Evolutionary conservation across 2,888 invertebrate species (phyloP).

Genomic region (Tinea pellionella): DNA sequence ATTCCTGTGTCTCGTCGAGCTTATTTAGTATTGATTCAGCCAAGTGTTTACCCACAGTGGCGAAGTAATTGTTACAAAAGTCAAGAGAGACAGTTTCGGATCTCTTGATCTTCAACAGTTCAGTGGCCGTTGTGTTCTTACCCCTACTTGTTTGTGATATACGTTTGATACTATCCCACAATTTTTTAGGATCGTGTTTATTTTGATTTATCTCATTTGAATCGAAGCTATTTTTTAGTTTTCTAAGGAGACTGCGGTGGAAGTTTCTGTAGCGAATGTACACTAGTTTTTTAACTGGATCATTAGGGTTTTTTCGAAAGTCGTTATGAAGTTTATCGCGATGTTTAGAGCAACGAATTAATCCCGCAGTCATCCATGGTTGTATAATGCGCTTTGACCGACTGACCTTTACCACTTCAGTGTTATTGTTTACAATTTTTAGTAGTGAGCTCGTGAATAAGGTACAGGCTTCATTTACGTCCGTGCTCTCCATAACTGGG

Average conservation of each 20-base stretch:
- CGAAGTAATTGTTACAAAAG: slow-evolving; percentile 16
- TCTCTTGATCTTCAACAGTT: background rate
- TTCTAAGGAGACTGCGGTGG: background rate
- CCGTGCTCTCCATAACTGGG: background rate
- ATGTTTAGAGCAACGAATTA: slow-evolving; percentile 16
- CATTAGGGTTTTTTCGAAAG: slow-evolving; percentile 10
- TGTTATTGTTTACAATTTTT: too few relatives aligned
- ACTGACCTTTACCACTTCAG: background rate
- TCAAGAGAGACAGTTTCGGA: slow-evolving; percentile 11
- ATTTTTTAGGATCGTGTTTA: background rate
- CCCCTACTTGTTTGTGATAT: background rate
- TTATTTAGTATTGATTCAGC: slow-evolving; percentile 14
- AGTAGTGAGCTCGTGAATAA: too few relatives aligned
- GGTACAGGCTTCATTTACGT: too few relatives aligned
- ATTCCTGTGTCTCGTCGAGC: background rate
- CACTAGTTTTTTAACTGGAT: background rate
- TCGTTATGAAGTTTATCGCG: slow-evolving; percentile 16
- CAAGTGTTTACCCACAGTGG: slow-evolving; percentile 15
- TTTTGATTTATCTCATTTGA: background rate
- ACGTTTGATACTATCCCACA: background rate
- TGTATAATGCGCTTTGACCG: slow-evolving; percentile 15
- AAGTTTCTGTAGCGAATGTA: slow-evolving; percentile 10
- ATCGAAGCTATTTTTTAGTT: background rate
- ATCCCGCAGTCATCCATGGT: slow-evolving; percentile 19
- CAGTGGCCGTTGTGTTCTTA: background rate